These are phyloP conservation scores for Hyppa rectilinea DNA, from an alignment of 2,888 invertebrate species.

Conservation along the genomic window DNA sequence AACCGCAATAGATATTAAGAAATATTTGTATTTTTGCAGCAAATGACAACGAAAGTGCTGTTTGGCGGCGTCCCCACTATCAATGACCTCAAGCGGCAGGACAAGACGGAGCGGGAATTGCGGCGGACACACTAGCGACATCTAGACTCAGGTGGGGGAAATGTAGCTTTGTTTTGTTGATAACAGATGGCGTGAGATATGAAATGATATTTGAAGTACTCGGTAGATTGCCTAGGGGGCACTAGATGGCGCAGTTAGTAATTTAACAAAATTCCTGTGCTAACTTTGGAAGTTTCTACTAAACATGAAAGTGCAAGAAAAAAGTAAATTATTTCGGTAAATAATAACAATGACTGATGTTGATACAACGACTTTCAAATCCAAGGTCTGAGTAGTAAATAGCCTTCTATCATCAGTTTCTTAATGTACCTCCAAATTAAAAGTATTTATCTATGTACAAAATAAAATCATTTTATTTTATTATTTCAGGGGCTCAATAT, in stretches of 20 bases:
- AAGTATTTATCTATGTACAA: not conserved
- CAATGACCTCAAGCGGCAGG: constrained; percentile 93
- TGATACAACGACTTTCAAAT: too few relatives aligned
- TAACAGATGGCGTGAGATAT: constrained; percentile 63
- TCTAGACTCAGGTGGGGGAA: constrained; percentile 74
- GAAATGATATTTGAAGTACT: not conserved
- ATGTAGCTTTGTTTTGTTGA: constrained; percentile 5
- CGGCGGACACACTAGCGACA: constrained; percentile 90
- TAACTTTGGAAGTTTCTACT: too few relatives aligned
- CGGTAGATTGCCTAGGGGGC: not conserved
- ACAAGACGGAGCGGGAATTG: constrained; percentile 92
- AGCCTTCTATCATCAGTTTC: too few relatives aligned
- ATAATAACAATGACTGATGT: too few relatives aligned
- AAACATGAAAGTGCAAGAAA: not conserved
- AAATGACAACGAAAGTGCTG: constrained; percentile 94
- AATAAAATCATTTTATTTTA: constrained; percentile 24
- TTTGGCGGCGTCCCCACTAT: constrained; percentile 94
- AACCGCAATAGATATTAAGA: constrained; percentile 34
- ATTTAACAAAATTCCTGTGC: not conserved
- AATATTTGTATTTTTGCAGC: constrained; percentile 77
- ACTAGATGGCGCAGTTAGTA: constrained; percentile 66
- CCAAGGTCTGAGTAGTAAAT: too few relatives aligned
- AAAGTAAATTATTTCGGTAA: not conserved
- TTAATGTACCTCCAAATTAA: too few relatives aligned
- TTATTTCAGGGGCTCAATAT: constrained; percentile 77